Conservation (phyloP, 2,888 invertebrate genomes). For the Tachina grossa region DNA sequence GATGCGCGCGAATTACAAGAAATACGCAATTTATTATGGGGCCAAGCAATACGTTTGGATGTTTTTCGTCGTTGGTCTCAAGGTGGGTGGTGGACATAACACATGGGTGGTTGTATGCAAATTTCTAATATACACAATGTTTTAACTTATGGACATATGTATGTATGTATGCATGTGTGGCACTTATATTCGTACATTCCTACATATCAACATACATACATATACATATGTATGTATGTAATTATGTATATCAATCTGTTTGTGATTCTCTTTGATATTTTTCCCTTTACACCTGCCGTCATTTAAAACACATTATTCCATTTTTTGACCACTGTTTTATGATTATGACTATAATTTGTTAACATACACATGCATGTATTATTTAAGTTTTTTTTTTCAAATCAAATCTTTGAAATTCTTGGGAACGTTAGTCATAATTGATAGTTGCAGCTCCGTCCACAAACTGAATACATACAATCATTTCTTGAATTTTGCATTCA, state of each 20-base stretch:
- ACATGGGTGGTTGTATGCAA: conserved; percentile 30
- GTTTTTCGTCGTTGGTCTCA: conserved; percentile 96
- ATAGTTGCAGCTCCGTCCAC: too few relatives aligned
- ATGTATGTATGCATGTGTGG: background rate
- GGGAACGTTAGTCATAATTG: too few relatives aligned
- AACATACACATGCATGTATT: conserved; percentile 21
- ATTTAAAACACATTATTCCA: background rate
- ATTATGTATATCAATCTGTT: background rate
- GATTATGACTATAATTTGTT: background rate
- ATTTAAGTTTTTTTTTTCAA: conserved; percentile 53
- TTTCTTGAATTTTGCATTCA: too few relatives aligned
- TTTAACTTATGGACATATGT: background rate
- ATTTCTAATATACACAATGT: conserved; percentile 30
- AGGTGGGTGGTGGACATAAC: conserved; percentile 83
- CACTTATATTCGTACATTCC: background rate
- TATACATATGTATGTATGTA: too few relatives aligned
- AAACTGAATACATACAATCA: too few relatives aligned
- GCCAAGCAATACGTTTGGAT: conserved; percentile 91
- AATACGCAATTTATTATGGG: conserved; percentile 92
- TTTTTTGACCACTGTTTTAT: conserved; percentile 11
- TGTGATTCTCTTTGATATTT: background rate
- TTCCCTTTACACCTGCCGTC: conserved; percentile 41
- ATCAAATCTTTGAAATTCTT: too few relatives aligned
- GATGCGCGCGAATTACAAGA: conserved; percentile 87
- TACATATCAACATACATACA: background rate